Evolutionary conservation across 2,797 vertebrate species (phyloP), one percentile per base, ranked within the genome.

Genomic region (Poecile montanus): DNA sequence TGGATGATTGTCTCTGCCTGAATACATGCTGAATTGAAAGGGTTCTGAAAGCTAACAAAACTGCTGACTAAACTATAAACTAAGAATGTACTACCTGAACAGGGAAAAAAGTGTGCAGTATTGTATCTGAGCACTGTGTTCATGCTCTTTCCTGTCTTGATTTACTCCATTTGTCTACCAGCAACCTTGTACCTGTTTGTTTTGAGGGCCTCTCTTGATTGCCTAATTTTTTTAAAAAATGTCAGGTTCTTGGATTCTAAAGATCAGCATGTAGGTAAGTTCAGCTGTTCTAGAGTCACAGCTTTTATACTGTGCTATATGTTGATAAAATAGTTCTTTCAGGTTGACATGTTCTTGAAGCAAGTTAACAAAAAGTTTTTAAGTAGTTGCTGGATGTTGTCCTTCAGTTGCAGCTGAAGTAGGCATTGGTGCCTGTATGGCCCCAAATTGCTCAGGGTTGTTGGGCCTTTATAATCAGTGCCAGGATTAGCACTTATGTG

Each of bases 391-490:
- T 82, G 74, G 26, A 11, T 25, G 11, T 9, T 0, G 0, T 75
- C 20, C 63, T 82, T 12, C 40, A 71, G 16, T 18, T 94, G 56
- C 56, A 53, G 23, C 63, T 71, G 50, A 79, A 50, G 73, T 72
- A 72, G 60, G 21, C 21, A 13, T 27, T 34, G 34, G 8, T 86
- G 19, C 32, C 27, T 47, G 1, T 36, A 10, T 45, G n/a, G 22
- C 27, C 51, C 10, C 38, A 45, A 4, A 36, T 26, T 77, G 26
- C 23, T 50, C 0, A 0, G 50, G 38, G 12, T 61, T 75, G 4
- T 65, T 78, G 7, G 32, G 12, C 15, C 20, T 26, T 82, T 74
- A 16, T 19, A 47, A n/a, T 56, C 7, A 6, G 17, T 62, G n/a
- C 30, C 38, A 45, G 17, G 60, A 70, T 23, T 4, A 4, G 26